Evolutionary conservation across 2,113 vertebrate species (phyloP).

Genomic region (Cololabis saira): DNA sequence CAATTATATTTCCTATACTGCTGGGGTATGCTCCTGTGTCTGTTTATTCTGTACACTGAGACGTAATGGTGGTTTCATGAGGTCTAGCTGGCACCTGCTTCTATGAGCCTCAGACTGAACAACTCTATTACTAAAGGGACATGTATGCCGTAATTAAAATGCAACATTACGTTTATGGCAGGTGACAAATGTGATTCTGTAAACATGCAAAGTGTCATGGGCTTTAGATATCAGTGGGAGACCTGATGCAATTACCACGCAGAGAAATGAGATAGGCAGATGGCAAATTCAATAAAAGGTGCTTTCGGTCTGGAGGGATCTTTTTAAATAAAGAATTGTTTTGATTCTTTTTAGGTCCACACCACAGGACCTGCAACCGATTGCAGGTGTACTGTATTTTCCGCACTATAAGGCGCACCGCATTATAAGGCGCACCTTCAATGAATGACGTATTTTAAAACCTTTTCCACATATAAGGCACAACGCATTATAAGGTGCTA

Average conservation of each 20-base stretch:
- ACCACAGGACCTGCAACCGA: too few relatives aligned
- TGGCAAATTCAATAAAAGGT: constrained; percentile 28
- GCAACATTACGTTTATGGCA: constrained; percentile 38
- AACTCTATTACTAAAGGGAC: constrained; percentile 19
- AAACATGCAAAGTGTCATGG: constrained; percentile 52
- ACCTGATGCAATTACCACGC: constrained; percentile 45
- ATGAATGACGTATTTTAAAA: too few relatives aligned
- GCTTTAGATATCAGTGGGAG: constrained; percentile 32
- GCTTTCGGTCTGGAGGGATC: background rate
- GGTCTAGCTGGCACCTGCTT: constrained; percentile 40
- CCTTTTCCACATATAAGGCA: too few relatives aligned
- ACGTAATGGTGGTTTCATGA: constrained; percentile 26
- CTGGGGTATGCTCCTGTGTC: constrained; percentile 9
- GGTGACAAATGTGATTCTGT: constrained; percentile 42
- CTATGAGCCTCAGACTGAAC: constrained; percentile 24
- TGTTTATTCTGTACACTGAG: constrained; percentile 15
- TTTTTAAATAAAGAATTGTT: too few relatives aligned
- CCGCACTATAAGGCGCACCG: too few relatives aligned
- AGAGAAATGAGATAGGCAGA: constrained; percentile 50
- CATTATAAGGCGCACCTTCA: too few relatives aligned
- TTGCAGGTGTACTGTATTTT: too few relatives aligned
- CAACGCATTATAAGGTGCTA: too few relatives aligned
- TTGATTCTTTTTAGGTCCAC: too few relatives aligned
- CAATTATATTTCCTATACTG: constrained; percentile 13
- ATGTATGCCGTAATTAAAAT: constrained; percentile 52